Evolutionary conservation across 2,888 invertebrate species (phyloP).

Genomic region (Cryptocephalus moraei): DNA sequence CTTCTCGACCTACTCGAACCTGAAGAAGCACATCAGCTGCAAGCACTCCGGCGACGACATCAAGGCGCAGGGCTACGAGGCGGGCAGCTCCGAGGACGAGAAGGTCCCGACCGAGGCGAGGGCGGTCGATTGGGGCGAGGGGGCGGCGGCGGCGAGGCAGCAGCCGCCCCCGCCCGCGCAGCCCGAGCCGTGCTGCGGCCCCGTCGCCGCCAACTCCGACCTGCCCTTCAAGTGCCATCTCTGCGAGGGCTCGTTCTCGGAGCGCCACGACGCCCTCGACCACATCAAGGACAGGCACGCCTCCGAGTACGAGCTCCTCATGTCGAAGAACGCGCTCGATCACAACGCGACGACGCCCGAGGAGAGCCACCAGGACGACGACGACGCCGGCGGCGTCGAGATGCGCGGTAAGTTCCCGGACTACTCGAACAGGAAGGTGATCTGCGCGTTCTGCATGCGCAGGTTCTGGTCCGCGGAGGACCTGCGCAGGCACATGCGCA

Average conservation of each 20-base stretch:
- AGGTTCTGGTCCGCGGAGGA: slow-evolving; percentile 95
- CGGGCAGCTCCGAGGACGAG: slow-evolving; percentile 37
- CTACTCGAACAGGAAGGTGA: slow-evolving; percentile 78
- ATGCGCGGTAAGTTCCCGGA: slow-evolving; percentile 74
- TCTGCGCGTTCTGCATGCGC: slow-evolving; percentile 86
- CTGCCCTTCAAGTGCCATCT: slow-evolving; percentile 86
- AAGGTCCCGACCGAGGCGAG: slow-evolving; percentile 30
- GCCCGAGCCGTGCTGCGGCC: slow-evolving; percentile 1
- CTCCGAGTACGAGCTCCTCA: slow-evolving; percentile 69
- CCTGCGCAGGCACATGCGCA: slow-evolving; percentile 84
- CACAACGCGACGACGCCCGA: slow-evolving; percentile 43
- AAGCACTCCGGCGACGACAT: slow-evolving; percentile 51
- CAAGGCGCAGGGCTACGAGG: slow-evolving; percentile 37
- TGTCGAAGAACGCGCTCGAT: slow-evolving; percentile 70
- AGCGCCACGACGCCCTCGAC: slow-evolving; percentile 67
- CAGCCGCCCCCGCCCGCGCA: slow-evolving; percentile 15
- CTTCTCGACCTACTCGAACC: slow-evolving; percentile 67
- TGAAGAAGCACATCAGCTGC: slow-evolving; percentile 66
- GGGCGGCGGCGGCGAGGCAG: slow-evolving; percentile 5
- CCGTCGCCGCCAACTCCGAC: slow-evolving; percentile 44
- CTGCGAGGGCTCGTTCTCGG: slow-evolving; percentile 78
- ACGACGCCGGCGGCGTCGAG: slow-evolving; percentile 60
- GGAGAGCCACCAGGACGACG: slow-evolving; percentile 47
- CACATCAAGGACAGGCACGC: slow-evolving; percentile 64
- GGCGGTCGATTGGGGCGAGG: slow-evolving; percentile 24